phyloP scores from a whole-genome alignment of 2,888 invertebrate species.

The Cheilosia pagana region DNA sequence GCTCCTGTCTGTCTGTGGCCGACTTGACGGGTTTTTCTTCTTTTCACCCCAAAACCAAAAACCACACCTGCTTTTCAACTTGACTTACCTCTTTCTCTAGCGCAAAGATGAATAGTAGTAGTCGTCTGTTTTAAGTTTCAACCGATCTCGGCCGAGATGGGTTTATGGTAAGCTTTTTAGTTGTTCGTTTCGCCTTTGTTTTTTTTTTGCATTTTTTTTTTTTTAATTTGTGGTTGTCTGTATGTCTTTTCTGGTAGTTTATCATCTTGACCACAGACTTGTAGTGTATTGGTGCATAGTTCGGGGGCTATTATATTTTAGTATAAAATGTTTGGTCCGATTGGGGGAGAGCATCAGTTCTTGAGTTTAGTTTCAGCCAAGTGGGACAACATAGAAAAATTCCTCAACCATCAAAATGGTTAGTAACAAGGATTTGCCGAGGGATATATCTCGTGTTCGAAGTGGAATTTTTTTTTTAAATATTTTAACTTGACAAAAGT shows the following conservation, averaged over 20 bases:
- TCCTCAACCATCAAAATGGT: slow-evolving; percentile 47
- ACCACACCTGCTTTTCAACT: slow-evolving; percentile 15
- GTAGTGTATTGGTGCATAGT: slow-evolving; percentile 3
- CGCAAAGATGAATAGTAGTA: slow-evolving; percentile 1
- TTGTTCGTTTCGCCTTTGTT: slow-evolving; percentile 10
- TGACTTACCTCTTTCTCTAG: slow-evolving; percentile 27
- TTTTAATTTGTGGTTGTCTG: slow-evolving; percentile 3
- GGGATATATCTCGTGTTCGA: not conserved
- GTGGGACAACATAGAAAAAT: slow-evolving; percentile 73
- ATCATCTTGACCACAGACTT: slow-evolving; percentile 12
- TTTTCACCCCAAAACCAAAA: not conserved
- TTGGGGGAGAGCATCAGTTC: slow-evolving; percentile 82
- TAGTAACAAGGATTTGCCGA: slow-evolving; percentile 22
- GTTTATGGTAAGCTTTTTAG: slow-evolving; percentile 6
- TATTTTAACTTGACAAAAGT: not conserved
- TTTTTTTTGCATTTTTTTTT: too few relatives aligned
- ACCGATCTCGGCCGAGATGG: slow-evolving; percentile 19
- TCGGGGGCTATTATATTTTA: slow-evolving; percentile 70
- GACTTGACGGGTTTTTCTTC: slow-evolving; percentile 29
- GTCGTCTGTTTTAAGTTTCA: slow-evolving; percentile 1
- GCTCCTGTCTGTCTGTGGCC: not conserved
- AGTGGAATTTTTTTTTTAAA: slow-evolving; percentile 12
- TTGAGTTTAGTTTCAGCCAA: slow-evolving; percentile 80
- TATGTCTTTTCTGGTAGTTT: slow-evolving; percentile 27
- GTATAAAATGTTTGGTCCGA: slow-evolving; percentile 81